Conservation (phyloP, 1,140 invertebrate genomes). For the Heliconius nattereri region DNA sequence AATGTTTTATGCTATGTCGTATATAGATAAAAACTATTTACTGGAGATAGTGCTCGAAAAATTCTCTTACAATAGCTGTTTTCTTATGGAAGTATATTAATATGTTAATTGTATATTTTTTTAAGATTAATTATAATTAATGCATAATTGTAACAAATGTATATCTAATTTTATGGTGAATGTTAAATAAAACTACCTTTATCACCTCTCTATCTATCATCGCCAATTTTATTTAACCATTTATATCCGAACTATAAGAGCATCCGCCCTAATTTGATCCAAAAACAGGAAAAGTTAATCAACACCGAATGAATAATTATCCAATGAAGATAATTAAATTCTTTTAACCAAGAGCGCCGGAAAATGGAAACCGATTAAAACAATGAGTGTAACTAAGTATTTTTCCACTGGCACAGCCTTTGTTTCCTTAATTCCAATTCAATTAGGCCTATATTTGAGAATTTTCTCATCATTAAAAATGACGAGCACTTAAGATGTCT, state of each 20-base stretch:
- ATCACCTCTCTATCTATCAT: too few relatives aligned
- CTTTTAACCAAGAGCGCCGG: conserved; percentile 34
- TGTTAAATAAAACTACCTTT: too few relatives aligned
- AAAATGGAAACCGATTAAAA: conserved; percentile 37
- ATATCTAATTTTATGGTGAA: too few relatives aligned
- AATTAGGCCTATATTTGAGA: conserved; percentile 15
- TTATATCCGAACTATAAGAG: background rate
- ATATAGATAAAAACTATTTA: too few relatives aligned
- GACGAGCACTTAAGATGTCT: background rate
- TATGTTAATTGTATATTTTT: too few relatives aligned
- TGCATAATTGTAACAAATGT: too few relatives aligned
- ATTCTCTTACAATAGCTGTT: too few relatives aligned
- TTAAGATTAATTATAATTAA: too few relatives aligned
- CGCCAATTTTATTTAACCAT: background rate
- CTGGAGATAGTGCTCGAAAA: too few relatives aligned
- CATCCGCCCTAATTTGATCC: background rate
- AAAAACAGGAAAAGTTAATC: conserved; percentile 44
- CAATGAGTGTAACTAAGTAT: conserved; percentile 34
- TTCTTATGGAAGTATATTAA: too few relatives aligned
- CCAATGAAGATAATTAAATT: conserved; percentile 49
- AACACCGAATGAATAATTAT: conserved; percentile 45
- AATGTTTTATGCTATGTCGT: too few relatives aligned
- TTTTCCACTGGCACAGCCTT: conserved; percentile 25
- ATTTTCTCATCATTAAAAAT: conserved; percentile 9
- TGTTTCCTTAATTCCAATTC: conserved; percentile 17